Base-by-base conservation (phyloP, 2,888 invertebrate genomes). In the Papilio elwesi region DNA sequence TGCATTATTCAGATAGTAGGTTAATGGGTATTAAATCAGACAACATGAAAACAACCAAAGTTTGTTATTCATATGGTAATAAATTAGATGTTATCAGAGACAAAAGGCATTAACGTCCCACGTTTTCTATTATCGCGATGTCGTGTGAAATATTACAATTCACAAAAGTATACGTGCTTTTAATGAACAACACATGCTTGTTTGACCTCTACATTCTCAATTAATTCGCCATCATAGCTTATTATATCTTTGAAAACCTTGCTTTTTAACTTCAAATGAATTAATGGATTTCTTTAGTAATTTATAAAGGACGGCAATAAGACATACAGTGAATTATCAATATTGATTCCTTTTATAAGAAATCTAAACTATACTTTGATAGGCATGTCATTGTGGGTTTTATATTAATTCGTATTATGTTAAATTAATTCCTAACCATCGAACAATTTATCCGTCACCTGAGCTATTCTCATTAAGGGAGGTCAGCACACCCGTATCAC, bases 51-150 rank as follows among this genome's bases (percentile, higher is more conserved):
- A 59, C 38, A 59, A 59, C 57, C 36, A 13, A 59, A 59, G 57
- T 59, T 59, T 59, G 59, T 59, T 59, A 59, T 59, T 59, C 59
- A 59, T 59, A 59, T 59, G 81, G 76, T 77, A 83, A 85, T 91
- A 90, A 88, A 90, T 90, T 84, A 85, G 82, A 82, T 84, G 86
- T 89, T 89, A 90, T 90, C 90, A 83, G 86, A 84, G 84, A 82
- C 82, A 77, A 78, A 84, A 85, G 87, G 90, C 90, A 90, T 91
- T 90, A 91, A 86, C 87, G 81, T 81, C 81, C 82, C 86, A 83
- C 85, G 87, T 82, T 86, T 85, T 80, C 81, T 81, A 79, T 80
- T 90, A 90, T 89, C 88, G 80, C 81, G 85, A 86, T 88, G 82
- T 84, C 81, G 76, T 75, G 78, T 75, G 77, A 76, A 74, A 77